Conservation (phyloP, 1,140 invertebrate species). For the Pomacea maculata region DNA sequence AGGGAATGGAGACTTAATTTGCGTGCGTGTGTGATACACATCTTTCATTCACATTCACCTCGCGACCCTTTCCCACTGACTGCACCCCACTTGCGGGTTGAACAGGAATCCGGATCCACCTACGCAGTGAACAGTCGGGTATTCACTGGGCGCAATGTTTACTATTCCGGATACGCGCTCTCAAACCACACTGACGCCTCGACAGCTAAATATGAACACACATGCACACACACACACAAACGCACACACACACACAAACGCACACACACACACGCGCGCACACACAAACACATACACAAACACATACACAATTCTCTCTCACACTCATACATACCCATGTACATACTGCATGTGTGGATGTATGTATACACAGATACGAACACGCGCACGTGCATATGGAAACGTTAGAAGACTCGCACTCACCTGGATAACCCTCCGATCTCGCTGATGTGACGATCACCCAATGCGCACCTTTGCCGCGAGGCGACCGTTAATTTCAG, state of each 20-base stretch:
- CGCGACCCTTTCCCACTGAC: too few species aligned
- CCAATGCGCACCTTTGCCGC: not conserved
- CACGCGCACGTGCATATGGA: not conserved
- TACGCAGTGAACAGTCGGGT: too few species aligned
- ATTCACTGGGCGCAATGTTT: too few species aligned
- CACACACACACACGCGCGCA: not conserved
- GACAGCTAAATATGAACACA: not conserved
- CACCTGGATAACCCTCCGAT: not conserved
- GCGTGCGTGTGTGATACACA: not conserved
- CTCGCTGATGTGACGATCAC: not conserved
- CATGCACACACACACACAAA: not conserved
- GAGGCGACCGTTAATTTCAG: not conserved
- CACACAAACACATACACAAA: not conserved
- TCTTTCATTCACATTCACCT: too few species aligned
- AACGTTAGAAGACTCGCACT: not conserved
- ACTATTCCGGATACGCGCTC: too few species aligned
- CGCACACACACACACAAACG: not conserved
- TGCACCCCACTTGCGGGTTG: too few species aligned
- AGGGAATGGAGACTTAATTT: too few species aligned
- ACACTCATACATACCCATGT: not conserved
- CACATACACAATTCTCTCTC: not conserved
- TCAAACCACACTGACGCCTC: too few species aligned
- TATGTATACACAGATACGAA: not conserved
- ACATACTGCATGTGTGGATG: not conserved
- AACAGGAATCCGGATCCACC: too few species aligned